A percentile compares a stretch with the other conserved stretches of the same genome.
Conservation (phyloP, 2,113 vertebrate species). For the Lampris megalopsis region DNA sequence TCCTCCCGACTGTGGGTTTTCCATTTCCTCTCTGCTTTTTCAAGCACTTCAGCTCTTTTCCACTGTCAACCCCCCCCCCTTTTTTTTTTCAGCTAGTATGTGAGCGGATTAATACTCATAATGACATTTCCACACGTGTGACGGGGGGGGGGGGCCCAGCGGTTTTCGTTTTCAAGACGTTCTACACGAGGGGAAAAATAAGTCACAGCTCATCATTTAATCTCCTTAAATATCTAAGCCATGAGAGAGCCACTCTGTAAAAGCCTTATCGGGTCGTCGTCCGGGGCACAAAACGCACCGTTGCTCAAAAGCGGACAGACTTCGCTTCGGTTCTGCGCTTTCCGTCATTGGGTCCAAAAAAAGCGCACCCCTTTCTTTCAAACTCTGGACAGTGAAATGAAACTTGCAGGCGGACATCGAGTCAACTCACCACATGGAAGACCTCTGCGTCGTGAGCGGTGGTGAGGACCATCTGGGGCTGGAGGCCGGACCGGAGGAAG, state of each 20-base stretch:
- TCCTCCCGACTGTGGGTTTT: constrained; percentile 51
- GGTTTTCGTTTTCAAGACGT: constrained; percentile 24
- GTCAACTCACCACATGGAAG: constrained; percentile 92
- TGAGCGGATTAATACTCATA: constrained; percentile 32
- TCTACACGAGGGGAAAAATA: neutral
- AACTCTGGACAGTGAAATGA: too few relatives aligned
- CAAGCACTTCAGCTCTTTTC: constrained; percentile 44
- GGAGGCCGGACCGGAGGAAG: constrained; percentile 91
- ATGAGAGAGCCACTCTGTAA: neutral
- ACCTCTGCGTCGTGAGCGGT: constrained; percentile 85
- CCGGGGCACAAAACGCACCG: too few relatives aligned
- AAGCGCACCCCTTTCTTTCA: too few relatives aligned
- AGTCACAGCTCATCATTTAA: neutral
- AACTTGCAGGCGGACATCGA: neutral
- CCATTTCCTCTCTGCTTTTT: constrained; percentile 66
- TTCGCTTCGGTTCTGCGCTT: too few relatives aligned
- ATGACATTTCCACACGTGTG: constrained; percentile 71
- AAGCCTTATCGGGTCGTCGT: neutral
- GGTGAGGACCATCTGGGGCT: constrained; percentile 92
- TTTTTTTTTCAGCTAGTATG: constrained; percentile 27
- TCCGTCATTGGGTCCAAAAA: too few relatives aligned
- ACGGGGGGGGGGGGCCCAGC: constrained; percentile 30
- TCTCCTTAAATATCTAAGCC: neutral
- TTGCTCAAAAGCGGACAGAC: too few relatives aligned
- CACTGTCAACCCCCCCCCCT: constrained; percentile 16